Base-by-base conservation (phyloP, 2,797 vertebrate species). In the Gadopsis bispinosus region DNA sequence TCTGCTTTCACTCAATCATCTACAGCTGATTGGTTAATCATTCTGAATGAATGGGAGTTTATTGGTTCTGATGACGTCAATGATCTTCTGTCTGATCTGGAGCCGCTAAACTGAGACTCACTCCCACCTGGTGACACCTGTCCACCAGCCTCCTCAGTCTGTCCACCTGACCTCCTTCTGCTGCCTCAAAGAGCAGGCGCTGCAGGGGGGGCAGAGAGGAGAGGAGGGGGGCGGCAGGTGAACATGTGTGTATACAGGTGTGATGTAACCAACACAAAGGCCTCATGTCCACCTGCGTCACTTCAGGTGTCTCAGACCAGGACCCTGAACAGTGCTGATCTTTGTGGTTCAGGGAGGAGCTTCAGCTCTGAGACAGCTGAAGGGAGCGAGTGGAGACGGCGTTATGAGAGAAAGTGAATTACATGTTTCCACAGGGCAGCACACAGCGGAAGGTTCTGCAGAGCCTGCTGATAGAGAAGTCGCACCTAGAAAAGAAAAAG, bases 401-500 rank as follows among this genome's bases (percentile, higher is more conserved):
- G 47, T 69, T 26, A 39, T 94, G 73, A 22, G 73, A 35, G 19
- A 37, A 61, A 29, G 17, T 55, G 43, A 93, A 96, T 99, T 98
- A 99, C 98, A 97, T 99, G 96, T 97, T 96, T 99, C 98, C 98
- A 99, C 80, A 99, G 96, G 91, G 95, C 94, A 89, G 97, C 97
- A 92, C 96, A 98, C 88, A 99, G 96, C 60, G 97, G 97, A 88
- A 99, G 96, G 94, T 97, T 96, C 88, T 96, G 96, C 84, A 98
- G 95, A 79, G 97, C 97, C 92, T 97, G 97, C 88, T 97, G 96
- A 92, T 97, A 97, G 83, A 98, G 96, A 82, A 94, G 96, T 76
- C 97, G 95, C 77, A 98, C 97, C 98, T 99, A 93, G 50, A 94
- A 95, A 92, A 66, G 91, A 90, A 76, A 91, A 91, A 62, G 91